Conservation (phyloP, 2,797 vertebrate genomes). For the Melanotaenia boesemani region DNA sequence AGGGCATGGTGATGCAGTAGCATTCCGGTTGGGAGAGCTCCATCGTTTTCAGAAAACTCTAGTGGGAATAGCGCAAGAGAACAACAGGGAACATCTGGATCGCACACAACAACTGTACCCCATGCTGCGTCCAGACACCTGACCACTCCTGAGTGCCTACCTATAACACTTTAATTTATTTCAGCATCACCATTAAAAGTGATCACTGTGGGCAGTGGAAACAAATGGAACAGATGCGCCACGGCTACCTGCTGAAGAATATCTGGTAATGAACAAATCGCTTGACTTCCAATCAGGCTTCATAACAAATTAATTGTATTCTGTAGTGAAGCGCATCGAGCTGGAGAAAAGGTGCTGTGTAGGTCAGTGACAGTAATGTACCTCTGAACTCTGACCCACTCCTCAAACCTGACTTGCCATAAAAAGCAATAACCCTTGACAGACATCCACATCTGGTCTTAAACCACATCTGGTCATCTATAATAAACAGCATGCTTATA, state of each 20-base stretch:
- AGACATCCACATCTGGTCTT: slow-evolving; percentile 10
- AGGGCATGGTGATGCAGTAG: slow-evolving; percentile 70
- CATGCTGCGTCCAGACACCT: background rate
- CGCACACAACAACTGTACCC: slow-evolving; percentile 35
- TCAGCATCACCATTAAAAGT: slow-evolving; percentile 32
- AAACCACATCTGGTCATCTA: slow-evolving; percentile 26
- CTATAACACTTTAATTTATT: slow-evolving; percentile 54
- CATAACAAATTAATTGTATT: slow-evolving; percentile 21
- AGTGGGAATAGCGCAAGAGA: slow-evolving; percentile 63
- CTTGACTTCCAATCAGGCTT: slow-evolving; percentile 1
- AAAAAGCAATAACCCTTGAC: slow-evolving; percentile 36
- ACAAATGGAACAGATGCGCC: slow-evolving; percentile 3
- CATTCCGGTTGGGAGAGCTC: slow-evolving; percentile 59
- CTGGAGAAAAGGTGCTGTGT: slow-evolving; percentile 18
- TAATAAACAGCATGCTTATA: slow-evolving; percentile 53
- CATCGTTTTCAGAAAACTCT: slow-evolving; percentile 64
- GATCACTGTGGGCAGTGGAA: slow-evolving; percentile 8
- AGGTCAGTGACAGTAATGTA: slow-evolving; percentile 3
- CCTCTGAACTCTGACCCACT: slow-evolving; percentile 2
- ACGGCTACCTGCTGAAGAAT: background rate
- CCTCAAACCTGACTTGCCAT: slow-evolving; percentile 14
- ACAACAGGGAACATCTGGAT: slow-evolving; percentile 59
- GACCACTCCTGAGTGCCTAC: slow-evolving; percentile 35
- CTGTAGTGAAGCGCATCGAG: slow-evolving; percentile 15
- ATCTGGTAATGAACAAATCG: slow-evolving; percentile 3